Evolutionary conservation across 2,797 vertebrate species (phyloP).

Genomic region (Enteromius anoplus): DNA sequence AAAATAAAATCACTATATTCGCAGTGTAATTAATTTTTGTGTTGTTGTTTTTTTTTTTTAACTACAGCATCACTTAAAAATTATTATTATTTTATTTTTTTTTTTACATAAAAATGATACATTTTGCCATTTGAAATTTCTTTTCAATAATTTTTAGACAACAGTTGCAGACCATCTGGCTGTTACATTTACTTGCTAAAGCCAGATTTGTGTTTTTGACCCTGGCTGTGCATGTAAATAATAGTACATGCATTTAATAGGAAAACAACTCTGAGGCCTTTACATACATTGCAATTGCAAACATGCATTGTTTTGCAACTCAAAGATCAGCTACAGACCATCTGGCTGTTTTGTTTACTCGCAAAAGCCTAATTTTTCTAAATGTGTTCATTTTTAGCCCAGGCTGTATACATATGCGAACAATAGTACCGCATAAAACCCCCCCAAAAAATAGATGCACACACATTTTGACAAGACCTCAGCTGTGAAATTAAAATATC

Average conservation of each 20-base stretch:
- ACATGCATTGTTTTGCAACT: not conserved
- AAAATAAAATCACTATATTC: not conserved
- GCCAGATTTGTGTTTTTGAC: not conserved
- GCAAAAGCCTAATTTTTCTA: not conserved
- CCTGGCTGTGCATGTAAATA: not conserved
- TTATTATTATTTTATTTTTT: not conserved
- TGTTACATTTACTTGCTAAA: not conserved
- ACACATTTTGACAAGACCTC: conserved; percentile 3
- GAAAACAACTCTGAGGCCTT: not conserved
- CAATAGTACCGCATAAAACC: not conserved
- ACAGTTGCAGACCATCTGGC: not conserved
- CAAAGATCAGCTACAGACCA: not conserved
- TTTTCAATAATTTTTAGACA: not conserved
- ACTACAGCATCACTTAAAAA: not conserved
- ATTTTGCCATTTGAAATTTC: not conserved
- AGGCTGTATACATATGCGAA: not conserved
- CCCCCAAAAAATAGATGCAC: no score
- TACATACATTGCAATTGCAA: not conserved
- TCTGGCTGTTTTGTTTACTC: not conserved
- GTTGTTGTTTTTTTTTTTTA: not conserved
- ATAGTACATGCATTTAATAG: not conserved
- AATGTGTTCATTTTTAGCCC: not conserved
- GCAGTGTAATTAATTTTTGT: not conserved
- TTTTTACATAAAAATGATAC: not conserved
- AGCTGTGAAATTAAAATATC: conserved; percentile 34